Evolutionary conservation across 2,888 invertebrate genomes (phyloP).

Genomic region (Dicyrtomina minuta): DNA sequence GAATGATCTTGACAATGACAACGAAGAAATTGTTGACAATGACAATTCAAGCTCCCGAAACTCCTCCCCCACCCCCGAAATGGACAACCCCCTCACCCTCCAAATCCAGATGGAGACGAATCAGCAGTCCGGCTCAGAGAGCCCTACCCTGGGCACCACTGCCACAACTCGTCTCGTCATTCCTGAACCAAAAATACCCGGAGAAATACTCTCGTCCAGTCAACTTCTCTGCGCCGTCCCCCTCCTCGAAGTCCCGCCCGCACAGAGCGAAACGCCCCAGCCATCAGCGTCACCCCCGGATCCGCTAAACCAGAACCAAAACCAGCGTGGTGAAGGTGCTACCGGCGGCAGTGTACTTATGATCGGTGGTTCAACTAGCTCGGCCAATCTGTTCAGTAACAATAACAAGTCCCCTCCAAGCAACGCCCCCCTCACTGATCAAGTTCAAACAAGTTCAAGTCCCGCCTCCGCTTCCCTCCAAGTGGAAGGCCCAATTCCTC

Average conservation of each 20-base stretch:
- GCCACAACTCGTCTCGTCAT: conserved; percentile 41
- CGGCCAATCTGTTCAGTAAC: too few species aligned
- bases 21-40: conserved; percentile 49
- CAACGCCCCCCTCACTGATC: background rate
- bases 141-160: conserved; percentile 36
- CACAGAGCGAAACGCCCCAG: conserved; percentile 15
- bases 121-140: conserved; percentile 24
- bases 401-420: background rate
- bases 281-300: too few species aligned
- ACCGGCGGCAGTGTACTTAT: too few species aligned
- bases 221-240: conserved; percentile 16
- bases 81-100: conserved; percentile 40
- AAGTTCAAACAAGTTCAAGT: too few species aligned
- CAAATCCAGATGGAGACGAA: too few species aligned
- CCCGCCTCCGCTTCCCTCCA: too few species aligned
- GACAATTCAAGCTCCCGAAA: conserved; percentile 53
- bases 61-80: conserved; percentile 51
- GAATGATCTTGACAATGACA: conserved; percentile 50
- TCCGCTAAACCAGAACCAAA: too few species aligned
- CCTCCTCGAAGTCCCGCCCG: conserved; percentile 6
- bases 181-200: conserved; percentile 49
- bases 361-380: too few species aligned
- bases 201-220: conserved; percentile 24
- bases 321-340: too few species aligned
- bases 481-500: too few species aligned